phyloP scores from a whole-genome alignment of 2,797 vertebrate species.

The Sternarchorhynchus goeldii region DNA sequence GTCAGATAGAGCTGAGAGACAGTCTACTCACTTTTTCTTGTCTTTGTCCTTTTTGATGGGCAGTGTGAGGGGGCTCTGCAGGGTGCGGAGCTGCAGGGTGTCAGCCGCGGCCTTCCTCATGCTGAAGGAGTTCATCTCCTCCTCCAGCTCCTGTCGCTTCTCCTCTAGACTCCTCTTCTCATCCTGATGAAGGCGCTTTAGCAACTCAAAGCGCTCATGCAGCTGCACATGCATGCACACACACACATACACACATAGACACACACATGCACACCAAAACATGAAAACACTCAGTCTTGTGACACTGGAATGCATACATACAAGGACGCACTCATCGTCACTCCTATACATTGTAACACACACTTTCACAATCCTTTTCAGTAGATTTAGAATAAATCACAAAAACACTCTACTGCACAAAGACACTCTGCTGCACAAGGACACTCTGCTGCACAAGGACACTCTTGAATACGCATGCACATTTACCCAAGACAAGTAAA shows the following conservation, averaged over 20 bases:
- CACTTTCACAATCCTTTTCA: no score
- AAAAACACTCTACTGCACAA: no score
- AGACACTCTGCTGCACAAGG: no score
- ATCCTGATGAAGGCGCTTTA: constrained; percentile 93
- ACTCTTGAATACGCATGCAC: no score
- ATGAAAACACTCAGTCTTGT: no score
- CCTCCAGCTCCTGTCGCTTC: constrained; percentile 89
- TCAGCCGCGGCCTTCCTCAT: constrained; percentile 89
- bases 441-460: no score
- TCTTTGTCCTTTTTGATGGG: constrained; percentile 95
- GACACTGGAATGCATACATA: not conserved
- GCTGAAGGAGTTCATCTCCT: constrained; percentile 92
- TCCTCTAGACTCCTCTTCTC: constrained; percentile 95
- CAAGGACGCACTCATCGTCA: not conserved
- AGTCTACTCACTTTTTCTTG: constrained; percentile 46
- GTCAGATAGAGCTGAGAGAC: not conserved
- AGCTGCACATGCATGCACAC: constrained; percentile 73
- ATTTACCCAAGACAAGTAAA: no score
- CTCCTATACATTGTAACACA: not conserved
- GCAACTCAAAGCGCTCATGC: constrained; percentile 93
- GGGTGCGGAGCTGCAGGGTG: constrained; percentile 88
- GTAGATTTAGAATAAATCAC: no score
- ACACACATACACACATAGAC: no score
- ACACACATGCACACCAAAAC: no score
- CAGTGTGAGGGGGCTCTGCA: constrained; percentile 83